These are phyloP conservation scores for Poliocrania exsul DNA, from an alignment of 2,797 vertebrate genomes.

Conservation along the genomic window DNA sequence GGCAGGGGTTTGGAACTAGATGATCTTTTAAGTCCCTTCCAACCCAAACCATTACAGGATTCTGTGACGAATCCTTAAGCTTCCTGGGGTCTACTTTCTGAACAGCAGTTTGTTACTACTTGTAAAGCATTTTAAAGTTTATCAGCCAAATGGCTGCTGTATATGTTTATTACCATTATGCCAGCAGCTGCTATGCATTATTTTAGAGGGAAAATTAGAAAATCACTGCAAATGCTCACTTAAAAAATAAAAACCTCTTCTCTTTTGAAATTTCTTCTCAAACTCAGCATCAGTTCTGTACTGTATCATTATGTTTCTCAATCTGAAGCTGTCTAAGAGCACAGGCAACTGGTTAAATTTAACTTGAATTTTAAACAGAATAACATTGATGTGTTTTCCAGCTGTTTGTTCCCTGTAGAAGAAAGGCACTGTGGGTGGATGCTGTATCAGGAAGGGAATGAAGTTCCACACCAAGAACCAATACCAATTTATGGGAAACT, in stretches of 20 bases:
- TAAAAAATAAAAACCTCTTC: neutral
- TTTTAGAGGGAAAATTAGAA: neutral
- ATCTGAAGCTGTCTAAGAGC: neutral
- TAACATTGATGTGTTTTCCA: conserved; percentile 2
- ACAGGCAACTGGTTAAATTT: conserved; percentile 13
- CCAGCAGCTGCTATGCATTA: neutral
- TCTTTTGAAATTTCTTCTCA: neutral
- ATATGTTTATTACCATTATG: neutral
- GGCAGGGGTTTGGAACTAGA: neutral
- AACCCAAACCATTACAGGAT: neutral
- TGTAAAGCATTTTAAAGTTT: neutral
- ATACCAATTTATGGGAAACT: neutral
- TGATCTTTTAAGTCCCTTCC: neutral
- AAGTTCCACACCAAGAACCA: neutral
- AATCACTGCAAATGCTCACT: neutral
- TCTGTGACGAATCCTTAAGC: neutral
- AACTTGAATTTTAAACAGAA: conserved; percentile 19
- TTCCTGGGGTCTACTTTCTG: neutral
- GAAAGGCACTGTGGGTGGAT: conserved; percentile 13
- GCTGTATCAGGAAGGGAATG: neutral
- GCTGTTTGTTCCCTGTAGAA: conserved; percentile 31
- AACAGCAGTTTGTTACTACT: neutral
- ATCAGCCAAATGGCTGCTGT: neutral
- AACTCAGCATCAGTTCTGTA: neutral
- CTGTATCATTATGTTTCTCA: neutral